Conservation (phyloP, 2,888 invertebrate species). For the Meganola albula region DNA sequence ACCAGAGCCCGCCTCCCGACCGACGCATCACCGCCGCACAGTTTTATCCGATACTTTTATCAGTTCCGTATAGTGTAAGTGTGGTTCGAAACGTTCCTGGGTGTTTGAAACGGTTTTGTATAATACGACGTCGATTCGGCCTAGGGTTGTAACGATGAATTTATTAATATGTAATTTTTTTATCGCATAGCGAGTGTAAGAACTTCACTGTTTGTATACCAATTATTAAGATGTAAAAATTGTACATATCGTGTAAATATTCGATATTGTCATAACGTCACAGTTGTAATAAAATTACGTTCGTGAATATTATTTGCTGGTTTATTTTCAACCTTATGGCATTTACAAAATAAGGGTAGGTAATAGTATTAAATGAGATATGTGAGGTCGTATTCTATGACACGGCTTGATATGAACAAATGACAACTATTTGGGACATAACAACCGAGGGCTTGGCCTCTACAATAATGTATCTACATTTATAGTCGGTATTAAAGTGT, state of each 20-base stretch:
- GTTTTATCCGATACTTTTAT: constrained; percentile 11
- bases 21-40: constrained; percentile 3
- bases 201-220: constrained; percentile 60
- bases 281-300: constrained; percentile 64
- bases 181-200: constrained; percentile 61
- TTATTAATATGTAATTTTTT: constrained; percentile 66
- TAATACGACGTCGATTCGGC: constrained; percentile 42
- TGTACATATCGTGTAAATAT: constrained; percentile 77
- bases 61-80: constrained; percentile 13
- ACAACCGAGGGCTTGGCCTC: constrained; percentile 7
- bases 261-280: constrained; percentile 59
- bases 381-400: not conserved
- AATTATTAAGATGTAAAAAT: constrained; percentile 52
- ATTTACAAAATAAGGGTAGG: too few species aligned
- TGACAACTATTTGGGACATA: constrained; percentile 12
- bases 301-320: constrained; percentile 32
- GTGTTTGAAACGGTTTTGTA: constrained; percentile 29
- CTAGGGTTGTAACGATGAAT: constrained; percentile 69
- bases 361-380: not conserved
- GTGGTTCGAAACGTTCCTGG: constrained; percentile 24
- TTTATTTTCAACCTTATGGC: constrained; percentile 10
- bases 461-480: too few species aligned
- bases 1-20: constrained; percentile 55
- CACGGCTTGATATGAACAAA: constrained; percentile 15
- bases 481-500: too few species aligned